Percentiles rank a stretch among this genome's conserved stretches.
phyloP scores from a whole-genome alignment of 2,113 vertebrate genomes.

The Poeciliopsis turrubarensis region DNA sequence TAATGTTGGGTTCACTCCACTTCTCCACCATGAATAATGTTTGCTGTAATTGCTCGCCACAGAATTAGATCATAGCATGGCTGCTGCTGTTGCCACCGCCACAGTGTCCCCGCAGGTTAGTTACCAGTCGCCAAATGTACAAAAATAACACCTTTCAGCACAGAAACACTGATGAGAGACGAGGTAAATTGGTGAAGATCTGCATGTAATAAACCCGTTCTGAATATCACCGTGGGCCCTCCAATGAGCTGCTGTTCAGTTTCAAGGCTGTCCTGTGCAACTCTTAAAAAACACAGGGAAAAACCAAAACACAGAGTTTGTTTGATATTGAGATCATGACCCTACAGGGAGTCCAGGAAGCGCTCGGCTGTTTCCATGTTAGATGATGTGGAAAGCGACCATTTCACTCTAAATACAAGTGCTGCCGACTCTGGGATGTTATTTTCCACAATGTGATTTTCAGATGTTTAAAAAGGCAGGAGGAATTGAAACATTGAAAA shows the following conservation, averaged over 20 bases:
- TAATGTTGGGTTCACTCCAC: conserved; percentile 10
- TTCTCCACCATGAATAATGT: conserved; percentile 45
- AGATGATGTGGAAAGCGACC: conserved; percentile 48
- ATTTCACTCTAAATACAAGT: conserved; percentile 30
- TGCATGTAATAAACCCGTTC: conserved; percentile 26
- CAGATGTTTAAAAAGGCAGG: conserved; percentile 56
- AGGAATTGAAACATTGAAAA: conserved; percentile 43
- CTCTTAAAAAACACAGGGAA: conserved; percentile 34
- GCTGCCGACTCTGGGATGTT: conserved; percentile 19
- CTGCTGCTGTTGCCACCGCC: conserved; percentile 23
- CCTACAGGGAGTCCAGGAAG: conserved; percentile 33
- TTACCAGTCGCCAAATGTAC: conserved; percentile 34
- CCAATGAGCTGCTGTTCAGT: conserved; percentile 23
- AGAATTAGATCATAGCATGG: conserved; percentile 36
- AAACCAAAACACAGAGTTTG: conserved; percentile 28
- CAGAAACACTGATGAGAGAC: conserved; percentile 46
- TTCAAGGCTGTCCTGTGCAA: conserved; percentile 25
- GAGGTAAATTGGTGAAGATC: conserved; percentile 34
- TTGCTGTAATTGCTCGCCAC: conserved; percentile 40
- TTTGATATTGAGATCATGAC: conserved; percentile 62
- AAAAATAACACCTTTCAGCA: conserved; percentile 54
- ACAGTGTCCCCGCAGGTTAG: conserved; percentile 37
- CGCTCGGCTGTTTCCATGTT: conserved; percentile 3
- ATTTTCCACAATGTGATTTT: conserved; percentile 53
- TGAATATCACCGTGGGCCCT: conserved; percentile 13